Base-by-base conservation (phyloP, 2,113 vertebrate genomes). In the Sturnira hondurensis region DNA sequence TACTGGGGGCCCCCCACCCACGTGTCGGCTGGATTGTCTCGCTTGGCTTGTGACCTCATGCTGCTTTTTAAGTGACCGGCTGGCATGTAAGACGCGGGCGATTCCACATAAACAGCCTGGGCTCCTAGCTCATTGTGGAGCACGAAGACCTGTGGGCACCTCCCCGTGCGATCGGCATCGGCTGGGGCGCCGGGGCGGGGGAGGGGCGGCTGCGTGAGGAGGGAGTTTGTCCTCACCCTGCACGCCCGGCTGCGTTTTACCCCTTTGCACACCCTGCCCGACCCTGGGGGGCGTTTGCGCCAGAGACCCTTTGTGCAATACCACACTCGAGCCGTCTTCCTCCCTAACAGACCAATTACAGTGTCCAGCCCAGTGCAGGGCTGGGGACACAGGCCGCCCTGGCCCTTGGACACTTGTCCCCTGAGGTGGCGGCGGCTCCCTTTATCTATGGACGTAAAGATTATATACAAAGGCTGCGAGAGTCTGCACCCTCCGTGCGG, bases 381-480 rank as follows among this genome's bases (percentile, higher is more conserved):
- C 38, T 36, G 81, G 33, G 43, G 88, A 16, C 1, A 0, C 0
- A 4, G 86, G 96, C 95, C 68, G 73, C 97, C 33, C 28, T 19
- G 54, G 71, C 91, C 96, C 89, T 70, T 88, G 47, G 47, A 50
- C 5, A 3, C 61, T 11, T 24, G 14, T 88, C 87, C 86, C 90
- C 50, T n/a, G n/a, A 19, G 4, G 41, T 20, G 14, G 70, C 50
- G 14, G 54, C 19, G 22, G 41, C 7, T 86, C 87, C 87, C 96
- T 80, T 73, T 77, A 93, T 78, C 50, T 70, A 86, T 92, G 93
- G 74, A 71, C 73, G 96, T 93, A 93, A 97, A 97, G 93, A 95
- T 52, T 88, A 89, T 82, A 97, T 86, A n/a, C n/a, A 80, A 97
- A 96, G 96, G 96, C 96, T 47, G 91, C 61, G 96, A 84, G 88